Conservation (phyloP, 1,140 invertebrate genomes). For the Colletes latitarsis region DNA sequence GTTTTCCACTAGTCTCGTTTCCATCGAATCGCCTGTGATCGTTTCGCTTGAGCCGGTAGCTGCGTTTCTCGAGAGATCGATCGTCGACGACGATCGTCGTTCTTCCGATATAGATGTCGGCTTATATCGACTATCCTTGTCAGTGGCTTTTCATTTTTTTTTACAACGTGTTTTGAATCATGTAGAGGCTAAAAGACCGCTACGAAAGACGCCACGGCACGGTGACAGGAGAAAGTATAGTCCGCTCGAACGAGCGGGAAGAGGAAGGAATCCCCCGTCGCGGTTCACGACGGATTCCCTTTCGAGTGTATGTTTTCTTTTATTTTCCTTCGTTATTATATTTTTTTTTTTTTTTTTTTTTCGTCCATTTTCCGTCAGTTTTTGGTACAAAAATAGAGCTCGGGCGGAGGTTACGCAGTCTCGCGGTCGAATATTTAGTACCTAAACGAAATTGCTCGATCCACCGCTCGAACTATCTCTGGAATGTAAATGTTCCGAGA, state of each 20-base stretch:
- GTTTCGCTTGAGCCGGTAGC: conserved; percentile 3
- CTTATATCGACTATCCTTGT: conserved; percentile 24
- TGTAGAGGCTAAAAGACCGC: conserved; percentile 36
- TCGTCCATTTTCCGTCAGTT: not conserved
- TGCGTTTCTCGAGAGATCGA: conserved; percentile 1
- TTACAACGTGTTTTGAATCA: conserved; percentile 19
- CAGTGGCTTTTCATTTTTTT: not conserved
- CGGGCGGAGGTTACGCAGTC: conserved; percentile 64
- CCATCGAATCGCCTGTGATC: not conserved
- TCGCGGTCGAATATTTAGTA: conserved; percentile 60
- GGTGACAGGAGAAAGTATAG: conserved; percentile 6
- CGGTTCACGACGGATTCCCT: not conserved
- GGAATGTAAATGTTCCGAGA: conserved; percentile 5
- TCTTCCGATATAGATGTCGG: not conserved
- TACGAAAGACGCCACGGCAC: conserved; percentile 26
- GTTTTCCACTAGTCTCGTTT: not conserved
- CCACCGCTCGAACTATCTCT: not conserved
- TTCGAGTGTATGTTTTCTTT: not conserved
- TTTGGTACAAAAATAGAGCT: conserved; percentile 78
- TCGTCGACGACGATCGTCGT: not conserved
- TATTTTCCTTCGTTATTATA: conserved; percentile 42
- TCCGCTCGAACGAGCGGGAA: conserved; percentile 14
- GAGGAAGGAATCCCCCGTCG: not conserved
- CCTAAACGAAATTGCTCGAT: conserved; percentile 19
- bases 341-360: not conserved